phyloP scores from a whole-genome alignment of 2,797 vertebrate genomes.

The Liasis olivaceus region DNA sequence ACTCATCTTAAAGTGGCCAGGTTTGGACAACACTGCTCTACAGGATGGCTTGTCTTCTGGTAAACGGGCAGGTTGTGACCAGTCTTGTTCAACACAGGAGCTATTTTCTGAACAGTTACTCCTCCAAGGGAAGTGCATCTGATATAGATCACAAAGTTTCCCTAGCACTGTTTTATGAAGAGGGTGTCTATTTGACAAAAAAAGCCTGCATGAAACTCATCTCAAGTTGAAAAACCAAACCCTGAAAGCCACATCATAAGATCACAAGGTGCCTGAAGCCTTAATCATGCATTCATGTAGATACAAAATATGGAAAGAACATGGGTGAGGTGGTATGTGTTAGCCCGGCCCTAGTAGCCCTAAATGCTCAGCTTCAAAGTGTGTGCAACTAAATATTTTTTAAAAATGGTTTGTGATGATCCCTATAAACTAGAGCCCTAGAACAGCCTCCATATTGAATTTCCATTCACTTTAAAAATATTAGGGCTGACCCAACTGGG shows the following conservation, averaged over 20 bases:
- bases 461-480: background rate
- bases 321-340: background rate
- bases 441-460: background rate
- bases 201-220: fast-evolving
- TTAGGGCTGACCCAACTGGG: background rate
- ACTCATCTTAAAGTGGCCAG: no score
- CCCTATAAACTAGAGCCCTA: background rate
- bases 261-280: background rate
- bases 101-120: background rate
- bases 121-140: background rate
- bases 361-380: background rate
- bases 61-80: background rate
- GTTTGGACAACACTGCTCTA: no score
- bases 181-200: fast-evolving
- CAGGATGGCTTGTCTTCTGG: background rate
- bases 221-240: background rate
- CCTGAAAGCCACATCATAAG: background rate
- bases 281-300: background rate
- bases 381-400: background rate
- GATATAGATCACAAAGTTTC: background rate
- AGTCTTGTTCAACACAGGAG: background rate
- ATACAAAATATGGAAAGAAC: background rate
- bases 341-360: background rate
- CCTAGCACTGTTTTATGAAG: background rate
- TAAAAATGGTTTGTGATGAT: background rate